Evolutionary conservation across 2,797 vertebrate genomes (phyloP), one percentile per base, ranked within the genome.

Genomic region (Coccyzus lansbergi): DNA sequence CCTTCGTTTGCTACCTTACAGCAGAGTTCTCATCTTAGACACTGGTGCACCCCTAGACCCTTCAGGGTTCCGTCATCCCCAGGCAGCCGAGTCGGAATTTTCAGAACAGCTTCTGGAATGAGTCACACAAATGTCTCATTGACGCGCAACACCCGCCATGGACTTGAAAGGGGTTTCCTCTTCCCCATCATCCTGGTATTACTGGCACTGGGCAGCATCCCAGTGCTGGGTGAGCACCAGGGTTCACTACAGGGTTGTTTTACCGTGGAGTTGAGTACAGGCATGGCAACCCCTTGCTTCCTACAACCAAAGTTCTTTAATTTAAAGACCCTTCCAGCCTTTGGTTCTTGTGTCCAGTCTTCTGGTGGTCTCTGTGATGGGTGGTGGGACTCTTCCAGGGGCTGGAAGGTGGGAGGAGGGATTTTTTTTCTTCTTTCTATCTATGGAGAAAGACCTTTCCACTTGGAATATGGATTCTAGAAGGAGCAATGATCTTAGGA

Each of bases 231-330:
- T 51, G 86, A 88, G 79, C 75, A 58, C 15, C 90, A 40, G 93
- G 86, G 89, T 86, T 91, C 83, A 51, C 0, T 1, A 9, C 7
- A 60, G 70, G 81, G 65, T 7, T 44, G 18, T 75, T 79, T 59
- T 10, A 11, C 22, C 20, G 51, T 42, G 74, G 71, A 62, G 65
- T 4, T n/a, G 79, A 71, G 78, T 33, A 71, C 70, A 74, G 83
- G 19, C 69, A 19, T 2, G 2, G 56, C 76, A 44, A 36, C 49
- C 63, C 76, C 90, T 95, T 71, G 80, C 93, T 92, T 96, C 93
- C 95, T 65, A 59, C 89, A 97, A 96, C 97, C 97, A 97, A 97
- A 98, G 96, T 96, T 97, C 93, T 96, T 97, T 94, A 90, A 90
- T n/a, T n/a, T n/a, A 94, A 94, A 89, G 92, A 82, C 94, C 60